These are phyloP conservation scores for Morus bassanus DNA, from an alignment of 2,797 vertebrate species.

Conservation along the genomic window DNA sequence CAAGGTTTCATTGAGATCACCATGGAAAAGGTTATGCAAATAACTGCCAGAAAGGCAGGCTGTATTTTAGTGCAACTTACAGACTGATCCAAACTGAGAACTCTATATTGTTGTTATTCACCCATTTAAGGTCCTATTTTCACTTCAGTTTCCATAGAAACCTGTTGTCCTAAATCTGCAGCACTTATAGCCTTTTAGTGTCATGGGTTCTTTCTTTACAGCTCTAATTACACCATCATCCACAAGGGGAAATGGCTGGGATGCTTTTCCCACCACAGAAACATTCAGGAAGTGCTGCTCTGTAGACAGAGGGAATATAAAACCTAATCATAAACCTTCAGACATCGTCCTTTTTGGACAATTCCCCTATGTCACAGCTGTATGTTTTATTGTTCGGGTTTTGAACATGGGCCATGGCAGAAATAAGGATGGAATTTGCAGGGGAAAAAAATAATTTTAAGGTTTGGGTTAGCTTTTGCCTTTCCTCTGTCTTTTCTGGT, in stretches of 20 bases:
- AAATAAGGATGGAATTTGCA: constrained; percentile 15
- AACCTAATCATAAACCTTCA: constrained; percentile 64
- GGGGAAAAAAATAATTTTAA: neutral
- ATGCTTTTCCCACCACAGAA: constrained; percentile 70
- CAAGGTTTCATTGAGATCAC: neutral
- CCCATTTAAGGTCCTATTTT: constrained; percentile 59
- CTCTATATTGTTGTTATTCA: constrained; percentile 48
- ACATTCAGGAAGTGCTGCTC: constrained; percentile 61
- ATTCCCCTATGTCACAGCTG: constrained; percentile 39
- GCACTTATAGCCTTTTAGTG: constrained; percentile 68
- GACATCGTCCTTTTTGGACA: constrained; percentile 48
- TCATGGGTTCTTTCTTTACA: constrained; percentile 67
- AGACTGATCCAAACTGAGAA: constrained; percentile 43
- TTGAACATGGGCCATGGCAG: constrained; percentile 36
- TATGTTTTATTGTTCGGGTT: constrained; percentile 51
- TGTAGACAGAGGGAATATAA: constrained; percentile 61
- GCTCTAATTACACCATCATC: constrained; percentile 70
- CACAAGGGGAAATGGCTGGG: constrained; percentile 67
- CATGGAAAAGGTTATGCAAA: constrained; percentile 35
- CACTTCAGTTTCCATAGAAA: constrained; percentile 69
- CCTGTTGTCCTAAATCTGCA: constrained; percentile 68
- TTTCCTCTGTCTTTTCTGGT: neutral
- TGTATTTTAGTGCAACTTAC: constrained; percentile 29
- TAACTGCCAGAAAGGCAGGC: constrained; percentile 17
- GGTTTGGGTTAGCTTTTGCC: neutral